phyloP scores from a whole-genome alignment of 2,888 invertebrate species.

The Eupithecia insigniata region DNA sequence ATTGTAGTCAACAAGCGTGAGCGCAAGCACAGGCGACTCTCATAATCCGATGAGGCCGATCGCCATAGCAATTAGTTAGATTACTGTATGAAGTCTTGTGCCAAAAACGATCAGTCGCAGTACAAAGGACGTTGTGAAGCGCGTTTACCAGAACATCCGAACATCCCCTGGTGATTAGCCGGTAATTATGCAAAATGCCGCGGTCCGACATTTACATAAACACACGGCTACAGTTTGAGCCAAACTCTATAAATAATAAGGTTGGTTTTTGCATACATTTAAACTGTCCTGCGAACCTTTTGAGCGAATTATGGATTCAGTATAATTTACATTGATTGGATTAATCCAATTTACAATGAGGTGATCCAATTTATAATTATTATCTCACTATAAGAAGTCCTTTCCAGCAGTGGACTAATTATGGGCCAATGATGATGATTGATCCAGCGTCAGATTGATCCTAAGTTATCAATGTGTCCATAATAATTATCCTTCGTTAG shows the following conservation, averaged over 20 bases:
- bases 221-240: slow-evolving; percentile 41
- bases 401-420: no score
- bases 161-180: slow-evolving; percentile 51
- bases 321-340: not conserved
- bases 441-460: not conserved
- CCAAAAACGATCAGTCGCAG: slow-evolving; percentile 9
- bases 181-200: slow-evolving; percentile 54
- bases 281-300: not conserved
- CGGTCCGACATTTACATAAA: slow-evolving; percentile 51
- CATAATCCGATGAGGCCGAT: no score
- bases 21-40: no score
- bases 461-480: not conserved
- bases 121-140: slow-evolving; percentile 13
- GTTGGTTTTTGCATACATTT: slow-evolving; percentile 1
- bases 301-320: not conserved
- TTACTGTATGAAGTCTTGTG: not conserved
- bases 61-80: not conserved
- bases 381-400: no score
- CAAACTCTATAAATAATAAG: slow-evolving; percentile 17
- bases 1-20: no score
- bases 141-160: slow-evolving; percentile 45
- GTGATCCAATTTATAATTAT: no score
- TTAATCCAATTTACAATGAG: not conserved
- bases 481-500: no score
- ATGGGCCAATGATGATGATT: no score